Evolutionary conservation across 2,113 vertebrate genomes (phyloP).

Genomic region (Rhodinocichla rosea): DNA sequence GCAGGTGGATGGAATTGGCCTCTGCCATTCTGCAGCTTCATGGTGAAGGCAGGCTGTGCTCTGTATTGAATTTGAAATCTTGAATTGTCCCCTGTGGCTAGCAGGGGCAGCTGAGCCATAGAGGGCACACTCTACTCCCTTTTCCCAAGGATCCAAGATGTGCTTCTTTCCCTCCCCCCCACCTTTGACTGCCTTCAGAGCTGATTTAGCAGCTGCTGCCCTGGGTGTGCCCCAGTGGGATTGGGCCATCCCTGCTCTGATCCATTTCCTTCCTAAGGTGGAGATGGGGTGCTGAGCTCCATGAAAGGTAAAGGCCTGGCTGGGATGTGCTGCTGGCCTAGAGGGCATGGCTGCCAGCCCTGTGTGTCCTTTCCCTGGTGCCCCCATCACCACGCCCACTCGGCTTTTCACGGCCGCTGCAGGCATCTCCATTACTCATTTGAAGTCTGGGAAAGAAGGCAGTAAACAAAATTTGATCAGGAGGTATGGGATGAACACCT

Average conservation of each 20-base stretch:
- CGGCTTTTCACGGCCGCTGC: background rate
- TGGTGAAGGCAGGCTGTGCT: background rate
- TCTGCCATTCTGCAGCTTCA: background rate
- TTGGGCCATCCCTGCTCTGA: background rate
- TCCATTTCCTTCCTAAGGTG: background rate
- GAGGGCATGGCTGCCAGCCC: background rate
- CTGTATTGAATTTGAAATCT: too few species aligned
- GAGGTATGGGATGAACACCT: conserved; percentile 37
- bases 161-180: accelerated
- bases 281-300: background rate
- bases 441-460: background rate
- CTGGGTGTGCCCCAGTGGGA: background rate
- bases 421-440: background rate
- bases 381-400: background rate
- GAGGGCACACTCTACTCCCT: conserved; percentile 31
- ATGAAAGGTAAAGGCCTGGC: conserved; percentile 36
- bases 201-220: conserved; percentile 29
- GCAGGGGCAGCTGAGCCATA: background rate
- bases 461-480: conserved; percentile 60
- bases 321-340: background rate
- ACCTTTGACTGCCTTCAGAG: background rate
- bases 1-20: background rate
- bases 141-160: background rate
- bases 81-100: background rate
- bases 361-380: background rate